These are phyloP conservation scores for Ormia ochracea DNA, from an alignment of 2,888 invertebrate genomes.

Conservation along the genomic window DNA sequence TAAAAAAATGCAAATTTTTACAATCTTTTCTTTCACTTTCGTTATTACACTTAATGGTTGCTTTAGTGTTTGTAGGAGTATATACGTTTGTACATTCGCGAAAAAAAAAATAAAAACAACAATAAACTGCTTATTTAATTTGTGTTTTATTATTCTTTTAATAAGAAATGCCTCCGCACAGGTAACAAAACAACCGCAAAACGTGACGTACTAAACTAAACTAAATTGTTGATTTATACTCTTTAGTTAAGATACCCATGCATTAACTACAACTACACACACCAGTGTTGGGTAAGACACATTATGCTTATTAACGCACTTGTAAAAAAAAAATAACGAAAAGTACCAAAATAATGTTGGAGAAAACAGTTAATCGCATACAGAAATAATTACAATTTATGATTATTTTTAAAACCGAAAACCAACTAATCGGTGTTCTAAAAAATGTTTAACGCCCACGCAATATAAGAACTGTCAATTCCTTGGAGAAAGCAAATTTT, in stretches of 20 bases:
- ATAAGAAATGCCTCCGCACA: slow-evolving; percentile 15
- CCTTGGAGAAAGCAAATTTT: too few relatives aligned
- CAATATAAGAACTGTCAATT: too few relatives aligned
- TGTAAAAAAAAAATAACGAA: neutral
- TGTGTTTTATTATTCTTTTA: neutral
- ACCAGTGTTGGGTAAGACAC: neutral
- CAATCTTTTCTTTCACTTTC: slow-evolving; percentile 17
- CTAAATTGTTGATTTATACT: slow-evolving; percentile 60
- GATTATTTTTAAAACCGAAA: too few relatives aligned
- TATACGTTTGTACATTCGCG: neutral
- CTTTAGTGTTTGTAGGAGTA: neutral
- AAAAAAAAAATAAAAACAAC: slow-evolving; percentile 23
- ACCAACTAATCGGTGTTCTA: too few relatives aligned
- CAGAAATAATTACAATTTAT: neutral
- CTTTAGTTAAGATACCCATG: slow-evolving; percentile 45
- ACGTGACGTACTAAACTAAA: slow-evolving; percentile 68
- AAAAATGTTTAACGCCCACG: too few relatives aligned
- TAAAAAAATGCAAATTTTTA: neutral
- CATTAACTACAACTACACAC: slow-evolving; percentile 5
- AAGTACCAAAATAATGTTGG: neutral
- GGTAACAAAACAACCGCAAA: slow-evolving; percentile 63
- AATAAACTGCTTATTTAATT: slow-evolving; percentile 22
- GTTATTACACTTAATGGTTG: slow-evolving; percentile 9
- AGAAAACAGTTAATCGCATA: neutral
- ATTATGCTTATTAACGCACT: neutral